Evolutionary conservation across 1,140 invertebrate genomes (phyloP).

Genomic region (Fopius arisanus): DNA sequence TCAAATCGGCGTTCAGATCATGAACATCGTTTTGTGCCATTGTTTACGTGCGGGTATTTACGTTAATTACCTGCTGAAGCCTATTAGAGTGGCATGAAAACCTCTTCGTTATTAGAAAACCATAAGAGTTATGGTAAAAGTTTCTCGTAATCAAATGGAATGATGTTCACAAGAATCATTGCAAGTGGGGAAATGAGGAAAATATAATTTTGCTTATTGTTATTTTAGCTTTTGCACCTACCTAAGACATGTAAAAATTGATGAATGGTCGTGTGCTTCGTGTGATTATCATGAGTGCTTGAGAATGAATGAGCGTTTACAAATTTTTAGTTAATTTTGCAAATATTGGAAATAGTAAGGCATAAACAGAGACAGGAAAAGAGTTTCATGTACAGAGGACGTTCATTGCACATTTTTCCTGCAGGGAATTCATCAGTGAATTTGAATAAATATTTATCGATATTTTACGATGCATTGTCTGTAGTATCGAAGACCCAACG

Average conservation of each 20-base stretch:
- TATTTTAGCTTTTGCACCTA: slow-evolving; percentile 7
- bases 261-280: background rate
- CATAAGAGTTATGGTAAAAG: background rate
- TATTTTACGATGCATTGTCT: background rate
- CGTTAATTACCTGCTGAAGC: background rate
- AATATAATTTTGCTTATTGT: background rate
- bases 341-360: background rate
- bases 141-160: background rate
- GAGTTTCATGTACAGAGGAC: background rate
- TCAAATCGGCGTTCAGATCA: background rate
- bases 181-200: background rate
- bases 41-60: background rate
- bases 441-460: background rate
- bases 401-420: background rate
- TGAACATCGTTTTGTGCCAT: background rate
- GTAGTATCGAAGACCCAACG: background rate
- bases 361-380: background rate
- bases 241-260: slow-evolving; percentile 10
- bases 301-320: background rate
- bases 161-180: background rate
- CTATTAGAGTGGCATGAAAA: background rate
- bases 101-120: background rate
- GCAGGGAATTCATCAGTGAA: background rate
- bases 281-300: no score
- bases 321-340: background rate